Base-by-base conservation (phyloP, 2,888 invertebrate genomes). In the Cephus pulcher region DNA sequence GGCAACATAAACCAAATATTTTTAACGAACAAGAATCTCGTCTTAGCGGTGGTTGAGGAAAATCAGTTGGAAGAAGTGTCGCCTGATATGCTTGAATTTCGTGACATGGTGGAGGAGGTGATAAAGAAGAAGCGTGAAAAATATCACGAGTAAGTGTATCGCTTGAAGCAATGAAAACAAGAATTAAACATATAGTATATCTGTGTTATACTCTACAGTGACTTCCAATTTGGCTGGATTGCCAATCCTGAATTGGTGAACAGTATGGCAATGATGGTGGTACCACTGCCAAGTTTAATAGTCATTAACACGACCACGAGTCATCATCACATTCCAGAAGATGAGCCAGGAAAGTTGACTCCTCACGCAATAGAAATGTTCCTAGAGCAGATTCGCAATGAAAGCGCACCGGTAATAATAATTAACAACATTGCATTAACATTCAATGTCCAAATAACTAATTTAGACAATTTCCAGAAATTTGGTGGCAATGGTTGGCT, bases 181-280 rank as follows among this genome's bases (percentile, higher is more conserved):
- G 15, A 15, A 40, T 40, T 0, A 40, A 40, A 6, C 1, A 15
- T 40, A 15, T 15, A 15, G 1, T 40, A 40, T 40, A 15, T 4
- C 4, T 6, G 15, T 6, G 3, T 35, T 30, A 40, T 33, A 30
- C 70, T 30, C 83, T 90, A 32, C 88, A 94, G 93, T 78, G 92
- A 94, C 84, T 97, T 97, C 90, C 98, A 99, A 92, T 99, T 99
- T 93, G 98, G 98, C 69, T 99, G 98, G 98, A 95, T 98, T 91
- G 97, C 97, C 0, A 96, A 95, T 83, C 95, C 97, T 4, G 97
- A 98, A 77, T 93, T 99, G 82, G 98, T 97, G 15, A 98, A 98
- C 92, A 97, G 96, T 78, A 98, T 99, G 87, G 98, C 97, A 15
- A 97, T 99, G 96, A 95, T 95, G 81, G 95, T 96, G 82, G 92